Conservation (phyloP, 2,113 vertebrate genomes). For the Platysternon megacephalum region DNA sequence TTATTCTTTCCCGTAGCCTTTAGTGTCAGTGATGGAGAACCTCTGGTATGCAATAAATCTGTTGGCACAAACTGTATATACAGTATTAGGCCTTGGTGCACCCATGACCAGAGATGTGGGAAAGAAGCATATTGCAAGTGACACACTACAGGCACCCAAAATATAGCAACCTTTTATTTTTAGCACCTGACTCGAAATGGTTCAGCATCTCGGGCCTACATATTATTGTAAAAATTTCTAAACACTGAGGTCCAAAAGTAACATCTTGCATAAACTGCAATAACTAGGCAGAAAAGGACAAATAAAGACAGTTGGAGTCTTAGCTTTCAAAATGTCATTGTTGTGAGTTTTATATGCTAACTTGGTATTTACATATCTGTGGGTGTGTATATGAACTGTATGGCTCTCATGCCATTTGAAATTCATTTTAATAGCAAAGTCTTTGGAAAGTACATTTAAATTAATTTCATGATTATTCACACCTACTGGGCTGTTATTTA, state of each 20-base stretch:
- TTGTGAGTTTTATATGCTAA: background rate
- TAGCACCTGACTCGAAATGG: background rate
- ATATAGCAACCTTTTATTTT: background rate
- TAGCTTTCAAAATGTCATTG: background rate
- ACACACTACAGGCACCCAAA: background rate
- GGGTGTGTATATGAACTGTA: background rate
- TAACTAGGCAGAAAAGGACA: background rate
- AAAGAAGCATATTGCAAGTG: background rate
- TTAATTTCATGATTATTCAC: background rate
- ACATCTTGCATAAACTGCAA: background rate
- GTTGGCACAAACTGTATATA: background rate
- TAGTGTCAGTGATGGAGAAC: background rate
- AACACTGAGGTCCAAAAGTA: background rate
- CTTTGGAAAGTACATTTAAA: background rate
- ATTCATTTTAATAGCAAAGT: constrained; percentile 10
- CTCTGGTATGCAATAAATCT: background rate
- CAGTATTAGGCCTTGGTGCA: background rate
- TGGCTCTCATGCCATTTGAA: background rate
- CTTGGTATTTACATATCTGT: background rate
- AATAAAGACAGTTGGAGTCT: background rate
- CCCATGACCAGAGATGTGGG: fast-evolving
- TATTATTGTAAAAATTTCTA: background rate
- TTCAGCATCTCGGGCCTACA: background rate
- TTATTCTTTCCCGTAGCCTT: background rate
- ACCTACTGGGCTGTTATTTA: background rate